These are phyloP conservation scores for Drosophila sordidula DNA, from an alignment of 2,888 invertebrate genomes.

Conservation along the genomic window DNA sequence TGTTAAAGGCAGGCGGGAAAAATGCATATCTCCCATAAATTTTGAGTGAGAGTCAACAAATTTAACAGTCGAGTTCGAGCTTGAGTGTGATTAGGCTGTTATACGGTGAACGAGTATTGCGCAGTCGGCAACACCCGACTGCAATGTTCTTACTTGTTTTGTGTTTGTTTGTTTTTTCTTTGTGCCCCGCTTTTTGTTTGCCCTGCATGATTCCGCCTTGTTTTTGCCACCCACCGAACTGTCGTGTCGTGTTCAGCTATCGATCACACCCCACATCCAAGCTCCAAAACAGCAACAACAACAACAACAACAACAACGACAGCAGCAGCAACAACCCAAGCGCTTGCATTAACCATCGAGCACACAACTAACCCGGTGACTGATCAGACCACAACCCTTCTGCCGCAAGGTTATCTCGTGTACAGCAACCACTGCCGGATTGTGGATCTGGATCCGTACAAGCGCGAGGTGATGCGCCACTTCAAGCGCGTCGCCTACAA, in stretches of 20 bases:
- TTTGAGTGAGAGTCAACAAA: too few species aligned
- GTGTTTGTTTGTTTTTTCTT: not conserved
- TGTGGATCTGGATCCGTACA: conserved; percentile 87
- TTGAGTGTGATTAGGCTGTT: too few species aligned
- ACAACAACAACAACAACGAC: not conserved
- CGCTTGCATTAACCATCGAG: conserved; percentile 3
- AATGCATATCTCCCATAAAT: too few species aligned
- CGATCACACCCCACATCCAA: not conserved
- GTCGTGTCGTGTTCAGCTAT: conserved; percentile 6
- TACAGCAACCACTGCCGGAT: conserved; percentile 88
- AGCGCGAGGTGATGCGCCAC: conserved; percentile 86
- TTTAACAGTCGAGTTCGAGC: too few species aligned
- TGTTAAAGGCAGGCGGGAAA: too few species aligned
- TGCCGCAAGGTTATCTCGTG: conserved; percentile 83
- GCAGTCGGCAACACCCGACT: too few species aligned
- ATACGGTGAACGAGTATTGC: too few species aligned
- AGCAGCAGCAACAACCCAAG: not conserved
- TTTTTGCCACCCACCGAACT: not conserved
- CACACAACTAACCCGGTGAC: conserved; percentile 1
- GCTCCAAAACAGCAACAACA: not conserved
- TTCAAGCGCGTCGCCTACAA: conserved; percentile 86
- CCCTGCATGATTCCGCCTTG: conserved; percentile 10
- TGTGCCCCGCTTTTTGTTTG: not conserved
- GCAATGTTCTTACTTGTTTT: not conserved
- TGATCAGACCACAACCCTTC: conserved; percentile 36